Evolutionary conservation across 2,113 vertebrate genomes (phyloP).

Genomic region (Microtus richardsoni): DNA sequence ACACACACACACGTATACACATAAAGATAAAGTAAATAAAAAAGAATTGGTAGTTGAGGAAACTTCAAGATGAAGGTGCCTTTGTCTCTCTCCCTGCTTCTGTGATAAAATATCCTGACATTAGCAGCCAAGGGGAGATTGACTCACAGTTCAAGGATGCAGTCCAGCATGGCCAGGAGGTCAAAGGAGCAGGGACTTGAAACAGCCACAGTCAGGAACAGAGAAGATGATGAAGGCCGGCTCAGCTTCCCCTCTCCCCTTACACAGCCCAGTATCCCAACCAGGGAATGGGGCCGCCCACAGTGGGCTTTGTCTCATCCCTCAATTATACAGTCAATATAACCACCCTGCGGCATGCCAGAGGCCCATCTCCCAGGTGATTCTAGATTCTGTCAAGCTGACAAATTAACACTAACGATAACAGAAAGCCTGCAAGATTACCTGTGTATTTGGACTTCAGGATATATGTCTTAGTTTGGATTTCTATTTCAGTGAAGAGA

Average conservation of each 20-base stretch:
- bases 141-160: background rate
- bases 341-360: too few species aligned
- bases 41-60: background rate
- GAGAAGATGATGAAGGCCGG: background rate
- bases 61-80: background rate
- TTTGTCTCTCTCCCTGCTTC: background rate
- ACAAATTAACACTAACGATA: background rate
- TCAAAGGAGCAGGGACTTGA: background rate
- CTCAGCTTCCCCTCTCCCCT: background rate
- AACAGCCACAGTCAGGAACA: background rate
- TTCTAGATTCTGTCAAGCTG: background rate
- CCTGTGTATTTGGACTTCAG: background rate
- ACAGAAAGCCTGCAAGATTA: background rate
- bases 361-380: background rate
- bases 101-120: too few species aligned
- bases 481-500: background rate
- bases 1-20: background rate
- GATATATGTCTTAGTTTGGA: background rate
- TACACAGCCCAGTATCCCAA: background rate
- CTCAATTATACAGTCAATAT: background rate
- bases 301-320: background rate
- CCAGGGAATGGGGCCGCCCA: background rate
- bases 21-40: background rate
- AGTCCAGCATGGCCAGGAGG: background rate
- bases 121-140: background rate